Conservation (phyloP, 2,888 invertebrate species). For the Anarsia innoxiella region DNA sequence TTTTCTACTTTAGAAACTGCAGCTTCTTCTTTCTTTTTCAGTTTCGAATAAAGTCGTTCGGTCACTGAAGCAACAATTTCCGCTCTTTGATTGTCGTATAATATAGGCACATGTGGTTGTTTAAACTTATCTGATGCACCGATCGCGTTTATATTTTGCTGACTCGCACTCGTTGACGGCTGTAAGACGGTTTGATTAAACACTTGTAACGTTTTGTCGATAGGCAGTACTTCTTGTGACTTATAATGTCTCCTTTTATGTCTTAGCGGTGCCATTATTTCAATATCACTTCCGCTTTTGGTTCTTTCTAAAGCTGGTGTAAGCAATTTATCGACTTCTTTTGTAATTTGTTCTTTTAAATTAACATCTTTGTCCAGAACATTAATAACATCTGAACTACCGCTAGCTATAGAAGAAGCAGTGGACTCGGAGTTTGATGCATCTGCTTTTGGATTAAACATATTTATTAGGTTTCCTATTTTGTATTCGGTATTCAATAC, state of each 20-base stretch:
- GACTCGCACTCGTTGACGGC: slow-evolving; percentile 19
- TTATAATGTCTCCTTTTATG: slow-evolving; percentile 58
- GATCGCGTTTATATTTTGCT: slow-evolving; percentile 29
- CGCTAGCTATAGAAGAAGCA: slow-evolving; percentile 46
- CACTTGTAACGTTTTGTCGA: slow-evolving; percentile 30
- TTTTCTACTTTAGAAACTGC: slow-evolving; percentile 54
- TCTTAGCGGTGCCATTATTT: slow-evolving; percentile 51
- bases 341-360: slow-evolving; percentile 48
- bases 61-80: slow-evolving; percentile 84
- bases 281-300: slow-evolving; percentile 58
- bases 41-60: slow-evolving; percentile 77
- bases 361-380: slow-evolving; percentile 40
- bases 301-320: slow-evolving; percentile 58
- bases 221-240: slow-evolving; percentile 61
- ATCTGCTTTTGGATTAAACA: slow-evolving; percentile 39
- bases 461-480: slow-evolving; percentile 59
- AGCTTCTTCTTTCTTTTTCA: slow-evolving; percentile 71
- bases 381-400: slow-evolving; percentile 52
- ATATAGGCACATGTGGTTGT: slow-evolving; percentile 40
- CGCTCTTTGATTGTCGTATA: slow-evolving; percentile 72
- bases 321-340: slow-evolving; percentile 61
- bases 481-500: slow-evolving; percentile 27
- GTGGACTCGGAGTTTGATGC: slow-evolving; percentile 42
- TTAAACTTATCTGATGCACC: slow-evolving; percentile 27
- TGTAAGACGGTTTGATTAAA: neutral